Evolutionary conservation across 2,797 vertebrate genomes (phyloP), one percentile per base, ranked within the genome.

Genomic region (Anguilla pacifica): DNA sequence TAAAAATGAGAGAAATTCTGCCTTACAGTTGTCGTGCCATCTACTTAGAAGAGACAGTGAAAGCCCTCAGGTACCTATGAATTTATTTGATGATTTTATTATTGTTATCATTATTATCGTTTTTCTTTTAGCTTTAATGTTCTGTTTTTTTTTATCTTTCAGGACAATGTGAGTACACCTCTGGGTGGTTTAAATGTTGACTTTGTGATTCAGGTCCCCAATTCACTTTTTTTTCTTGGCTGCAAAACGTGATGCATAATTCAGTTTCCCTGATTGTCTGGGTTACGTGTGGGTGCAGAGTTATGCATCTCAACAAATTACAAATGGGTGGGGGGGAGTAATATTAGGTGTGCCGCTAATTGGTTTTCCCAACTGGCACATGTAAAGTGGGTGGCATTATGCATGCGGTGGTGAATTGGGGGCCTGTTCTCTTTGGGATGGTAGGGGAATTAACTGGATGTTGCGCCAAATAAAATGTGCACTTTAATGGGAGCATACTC

Each of bases 11-110:
- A 90, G 90, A 90, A 83, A 67, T 92, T 92, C 90, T 93, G 90
- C 89, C 87, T 93, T 93, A 89, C 93, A 92, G 90, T 93, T 93
- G 88, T 90, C 91, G 81, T 88, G 74, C 90, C 91, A 93, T 89
- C 91, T 91, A 86, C 91, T 92, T 89, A 92, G 67, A 91, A 91
- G 91, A 91, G 91, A 92, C 87, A 90, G 88, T 91, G 92, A 92
- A 87, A 92, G 81, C 90, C 83, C 87, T 85, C 91, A 92, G 92
- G 92, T 91, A 92, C 87, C 88, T 89, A 90, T 89, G 87, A 88
- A 90, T 91, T 92, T 90, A 90, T 92, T 92, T 92, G 86, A 59
- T 91, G 77, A 86, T 89, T 87, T 88, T 83, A 85, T 82, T 87
- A 84, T 88, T 86, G 4, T 39, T 17, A 79, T 79, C 17, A 43